Conservation (phyloP, 2,888 invertebrate species). For the Macropis europaea region DNA sequence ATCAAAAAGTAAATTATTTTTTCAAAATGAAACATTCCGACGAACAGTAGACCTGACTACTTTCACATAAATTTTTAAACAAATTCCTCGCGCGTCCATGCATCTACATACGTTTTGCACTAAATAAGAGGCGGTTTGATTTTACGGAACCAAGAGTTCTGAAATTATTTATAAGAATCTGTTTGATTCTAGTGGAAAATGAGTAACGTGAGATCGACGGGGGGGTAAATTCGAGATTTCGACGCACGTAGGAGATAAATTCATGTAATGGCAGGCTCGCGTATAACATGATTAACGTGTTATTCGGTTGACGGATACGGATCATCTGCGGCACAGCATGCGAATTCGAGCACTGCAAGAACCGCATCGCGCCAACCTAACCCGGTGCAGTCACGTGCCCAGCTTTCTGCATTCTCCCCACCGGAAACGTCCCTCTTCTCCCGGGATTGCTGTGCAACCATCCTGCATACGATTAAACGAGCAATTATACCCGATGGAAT, state of each 20-base stretch:
- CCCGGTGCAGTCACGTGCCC: conserved; percentile 17
- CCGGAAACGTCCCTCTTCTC: conserved; percentile 45
- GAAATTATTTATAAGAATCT: no score
- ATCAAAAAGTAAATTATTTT: no score
- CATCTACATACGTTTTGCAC: no score
- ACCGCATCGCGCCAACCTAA: not conserved
- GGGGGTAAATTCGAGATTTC: no score
- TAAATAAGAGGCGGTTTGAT: no score
- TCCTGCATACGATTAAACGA: conserved; percentile 17
- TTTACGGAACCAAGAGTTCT: no score
- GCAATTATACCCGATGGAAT: conserved; percentile 11
- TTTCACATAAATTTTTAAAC: no score
- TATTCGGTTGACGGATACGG: conserved; percentile 23
- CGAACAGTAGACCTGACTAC: no score
- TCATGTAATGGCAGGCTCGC: not conserved
- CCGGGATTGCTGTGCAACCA: conserved; percentile 5
- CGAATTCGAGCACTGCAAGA: conserved; percentile 24
- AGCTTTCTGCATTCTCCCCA: conserved; percentile 21
- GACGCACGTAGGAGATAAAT: not conserved
- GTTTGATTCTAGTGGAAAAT: no score
- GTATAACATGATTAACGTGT: conserved; percentile 6
- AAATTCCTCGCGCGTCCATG: no score
- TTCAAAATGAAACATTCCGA: no score
- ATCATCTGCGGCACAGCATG: conserved; percentile 29
- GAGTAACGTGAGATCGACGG: no score